A percentile compares a stretch with the other conserved stretches of the same genome.
Evolutionary conservation across 2,113 vertebrate species (phyloP).

Genomic region (Colaptes auratus): DNA sequence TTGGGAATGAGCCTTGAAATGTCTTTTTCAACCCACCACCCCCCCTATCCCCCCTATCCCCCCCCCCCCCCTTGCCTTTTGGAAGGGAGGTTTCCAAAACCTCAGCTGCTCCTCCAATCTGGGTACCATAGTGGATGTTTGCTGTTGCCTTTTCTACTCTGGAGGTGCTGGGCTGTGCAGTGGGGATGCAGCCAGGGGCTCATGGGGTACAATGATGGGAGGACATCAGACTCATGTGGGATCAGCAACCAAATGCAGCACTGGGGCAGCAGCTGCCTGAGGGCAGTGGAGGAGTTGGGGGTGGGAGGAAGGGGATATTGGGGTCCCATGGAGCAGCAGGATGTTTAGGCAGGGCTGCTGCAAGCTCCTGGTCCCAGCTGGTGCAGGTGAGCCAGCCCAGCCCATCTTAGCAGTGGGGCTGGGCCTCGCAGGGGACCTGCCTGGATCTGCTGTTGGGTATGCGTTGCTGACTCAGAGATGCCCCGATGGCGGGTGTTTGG

Average conservation of each 20-base stretch:
- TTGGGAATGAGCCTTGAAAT: not conserved
- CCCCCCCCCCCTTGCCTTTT: not conserved
- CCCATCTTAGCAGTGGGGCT: fast-evolving
- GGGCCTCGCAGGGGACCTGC: not conserved
- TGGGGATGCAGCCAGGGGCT: not conserved
- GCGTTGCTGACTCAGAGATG: not conserved
- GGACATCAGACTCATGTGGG: not conserved
- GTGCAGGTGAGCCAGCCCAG: not conserved
- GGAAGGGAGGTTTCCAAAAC: not conserved
- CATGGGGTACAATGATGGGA: fast-evolving
- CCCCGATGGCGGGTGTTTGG: fast-evolving
- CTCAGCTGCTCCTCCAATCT: not conserved
- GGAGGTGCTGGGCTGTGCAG: not conserved
- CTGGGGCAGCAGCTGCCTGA: fast-evolving
- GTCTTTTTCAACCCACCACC: too few species aligned
- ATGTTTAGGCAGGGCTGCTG: not conserved
- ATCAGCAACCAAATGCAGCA: fast-evolving
- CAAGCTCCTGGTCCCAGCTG: not conserved
- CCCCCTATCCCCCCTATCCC: fast-evolving
- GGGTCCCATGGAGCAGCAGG: not conserved
- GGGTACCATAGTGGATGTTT: fast-evolving
- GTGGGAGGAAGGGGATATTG: fast-evolving
- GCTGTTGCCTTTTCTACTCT: not conserved
- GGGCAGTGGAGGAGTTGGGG: fast-evolving
- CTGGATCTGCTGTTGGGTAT: fast-evolving